Evolutionary conservation across 1,140 invertebrate genomes (phyloP).

Genomic region (Neomicropteryx cornuta): DNA sequence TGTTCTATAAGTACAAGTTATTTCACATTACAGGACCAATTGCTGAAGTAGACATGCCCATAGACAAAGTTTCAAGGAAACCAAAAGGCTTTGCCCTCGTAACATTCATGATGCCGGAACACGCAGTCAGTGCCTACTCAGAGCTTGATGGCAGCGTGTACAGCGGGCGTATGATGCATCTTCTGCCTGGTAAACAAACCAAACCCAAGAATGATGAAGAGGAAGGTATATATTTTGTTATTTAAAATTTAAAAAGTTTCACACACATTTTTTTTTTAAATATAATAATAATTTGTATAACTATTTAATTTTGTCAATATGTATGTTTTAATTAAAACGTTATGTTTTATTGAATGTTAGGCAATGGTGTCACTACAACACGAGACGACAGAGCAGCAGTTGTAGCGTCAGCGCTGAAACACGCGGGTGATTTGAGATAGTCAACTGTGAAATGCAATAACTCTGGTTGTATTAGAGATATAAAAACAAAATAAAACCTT

Average conservation of each 20-base stretch:
- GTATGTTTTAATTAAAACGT: not conserved
- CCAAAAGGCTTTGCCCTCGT: constrained; percentile 91
- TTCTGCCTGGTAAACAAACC: constrained; percentile 78
- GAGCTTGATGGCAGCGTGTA: constrained; percentile 83
- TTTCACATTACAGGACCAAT: constrained; percentile 70
- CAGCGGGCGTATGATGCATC: constrained; percentile 86
- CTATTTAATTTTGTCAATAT: too few relatives aligned
- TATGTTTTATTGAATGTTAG: not conserved
- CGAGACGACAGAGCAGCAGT: not conserved
- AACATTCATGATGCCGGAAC: constrained; percentile 90
- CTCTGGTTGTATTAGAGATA: too few relatives aligned
- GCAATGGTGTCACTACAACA: not conserved
- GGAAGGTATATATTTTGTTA: constrained; percentile 29
- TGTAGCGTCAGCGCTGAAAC: too few relatives aligned
- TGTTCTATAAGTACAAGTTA: too few relatives aligned
- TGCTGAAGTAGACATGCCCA: constrained; percentile 79
- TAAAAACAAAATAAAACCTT: too few relatives aligned
- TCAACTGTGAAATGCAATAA: too few relatives aligned
- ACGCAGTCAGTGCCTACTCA: constrained; percentile 82
- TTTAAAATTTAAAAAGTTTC: constrained; percentile 7
- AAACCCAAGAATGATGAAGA: constrained; percentile 43
- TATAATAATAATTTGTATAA: too few relatives aligned
- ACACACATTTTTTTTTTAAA: too few relatives aligned
- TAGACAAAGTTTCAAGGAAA: constrained; percentile 74
- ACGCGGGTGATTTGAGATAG: too few relatives aligned